phyloP scores from a whole-genome alignment of 2,797 vertebrate species.

The Tangara arthus region DNA sequence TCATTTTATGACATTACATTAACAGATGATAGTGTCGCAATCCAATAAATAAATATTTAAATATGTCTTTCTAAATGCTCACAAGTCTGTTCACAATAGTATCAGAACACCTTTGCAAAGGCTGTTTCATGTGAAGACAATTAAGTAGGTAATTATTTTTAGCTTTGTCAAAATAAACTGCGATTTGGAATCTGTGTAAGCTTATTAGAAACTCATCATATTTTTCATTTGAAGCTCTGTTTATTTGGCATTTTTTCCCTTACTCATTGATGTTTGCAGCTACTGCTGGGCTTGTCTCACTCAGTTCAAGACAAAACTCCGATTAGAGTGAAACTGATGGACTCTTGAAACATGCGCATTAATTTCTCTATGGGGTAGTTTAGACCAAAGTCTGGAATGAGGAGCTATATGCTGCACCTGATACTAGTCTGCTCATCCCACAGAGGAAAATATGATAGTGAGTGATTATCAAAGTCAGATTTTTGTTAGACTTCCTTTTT shows the following conservation, averaged over 20 bases:
- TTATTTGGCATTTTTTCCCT: neutral
- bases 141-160: constrained; percentile 48
- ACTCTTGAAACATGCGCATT: neutral
- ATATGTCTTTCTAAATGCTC: neutral
- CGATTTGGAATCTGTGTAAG: constrained; percentile 13
- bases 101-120: neutral
- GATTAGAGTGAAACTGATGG: neutral
- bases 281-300: neutral
- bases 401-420: neutral
- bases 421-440: neutral
- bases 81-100: neutral
- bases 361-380: neutral
- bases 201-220: constrained; percentile 30
- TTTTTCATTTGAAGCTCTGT: constrained; percentile 22
- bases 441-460: neutral
- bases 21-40: neutral
- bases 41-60: constrained; percentile 6
- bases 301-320: neutral
- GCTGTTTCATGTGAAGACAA: neutral
- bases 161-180: constrained; percentile 39
- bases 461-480: neutral
- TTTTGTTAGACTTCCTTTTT: neutral
- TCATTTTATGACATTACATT: neutral
- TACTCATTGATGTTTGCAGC: neutral
- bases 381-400: neutral